Evolutionary conservation across 2,113 vertebrate species (phyloP).

Genomic region (Trichomycterus rosablanca): DNA sequence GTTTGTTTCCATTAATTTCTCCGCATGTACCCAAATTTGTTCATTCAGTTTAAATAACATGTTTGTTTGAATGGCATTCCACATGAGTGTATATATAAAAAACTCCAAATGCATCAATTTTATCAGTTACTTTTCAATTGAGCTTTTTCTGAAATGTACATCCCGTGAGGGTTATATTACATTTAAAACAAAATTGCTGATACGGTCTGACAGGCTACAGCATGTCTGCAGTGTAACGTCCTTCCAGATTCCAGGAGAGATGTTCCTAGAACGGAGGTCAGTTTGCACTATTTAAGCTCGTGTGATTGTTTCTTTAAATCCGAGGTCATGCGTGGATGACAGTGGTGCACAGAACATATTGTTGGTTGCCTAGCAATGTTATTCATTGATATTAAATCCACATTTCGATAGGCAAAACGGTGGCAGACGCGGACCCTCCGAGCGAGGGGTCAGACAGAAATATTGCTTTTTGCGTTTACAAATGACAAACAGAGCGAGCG

Average conservation of each 20-base stretch:
- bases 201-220: slow-evolving; percentile 34
- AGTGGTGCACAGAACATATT: slow-evolving; percentile 50
- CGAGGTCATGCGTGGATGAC: slow-evolving; percentile 62
- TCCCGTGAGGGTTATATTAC: slow-evolving; percentile 40
- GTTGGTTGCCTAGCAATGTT: slow-evolving; percentile 71
- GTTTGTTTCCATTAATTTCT: too few relatives aligned
- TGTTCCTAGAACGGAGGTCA: slow-evolving; percentile 39
- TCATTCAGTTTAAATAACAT: slow-evolving; percentile 14
- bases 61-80: slow-evolving; percentile 30
- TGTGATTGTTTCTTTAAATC: slow-evolving; percentile 68
- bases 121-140: slow-evolving; percentile 40
- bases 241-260: slow-evolving; percentile 40
- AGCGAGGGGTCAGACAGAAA: slow-evolving; percentile 59
- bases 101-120: slow-evolving; percentile 21
- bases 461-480: slow-evolving; percentile 73
- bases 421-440: slow-evolving; percentile 57
- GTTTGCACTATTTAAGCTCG: slow-evolving; percentile 56
- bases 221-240: slow-evolving; percentile 26
- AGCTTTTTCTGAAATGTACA: slow-evolving; percentile 30
- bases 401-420: slow-evolving; percentile 58
- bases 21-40: slow-evolving; percentile 19
- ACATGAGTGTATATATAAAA: slow-evolving; percentile 27
- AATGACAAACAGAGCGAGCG: slow-evolving; percentile 60
- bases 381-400: slow-evolving; percentile 69
- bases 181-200: slow-evolving; percentile 34